Evolutionary conservation across 2,113 vertebrate species (phyloP).

Genomic region (Forbesichthys agassizii): DNA sequence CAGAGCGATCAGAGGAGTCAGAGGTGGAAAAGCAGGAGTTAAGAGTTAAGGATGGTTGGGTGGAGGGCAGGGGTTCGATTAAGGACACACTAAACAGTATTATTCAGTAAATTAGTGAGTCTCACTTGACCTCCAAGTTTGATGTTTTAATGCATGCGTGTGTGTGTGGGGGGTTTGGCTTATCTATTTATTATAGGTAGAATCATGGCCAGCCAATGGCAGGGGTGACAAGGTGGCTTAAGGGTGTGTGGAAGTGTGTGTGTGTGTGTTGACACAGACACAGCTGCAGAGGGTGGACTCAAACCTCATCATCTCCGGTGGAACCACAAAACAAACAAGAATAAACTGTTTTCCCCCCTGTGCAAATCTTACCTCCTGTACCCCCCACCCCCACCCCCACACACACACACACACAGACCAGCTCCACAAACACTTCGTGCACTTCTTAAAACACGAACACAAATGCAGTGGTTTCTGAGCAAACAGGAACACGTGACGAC

Average conservation of each 20-base stretch:
- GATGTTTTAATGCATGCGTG: too few species aligned
- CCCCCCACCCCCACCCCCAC: background rate
- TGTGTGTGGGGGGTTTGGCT: too few species aligned
- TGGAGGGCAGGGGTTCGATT: background rate
- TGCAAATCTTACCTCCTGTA: background rate
- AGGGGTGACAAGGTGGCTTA: too few species aligned
- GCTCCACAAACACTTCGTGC: too few species aligned
- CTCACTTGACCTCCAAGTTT: too few species aligned
- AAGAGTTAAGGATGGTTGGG: slow-evolving; percentile 5
- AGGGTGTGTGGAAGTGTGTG: too few species aligned
- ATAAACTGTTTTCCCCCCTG: slow-evolving; percentile 28
- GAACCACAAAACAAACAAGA: slow-evolving; percentile 63
- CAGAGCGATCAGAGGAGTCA: slow-evolving; percentile 23
- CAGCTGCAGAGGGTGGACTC: slow-evolving; percentile 69
- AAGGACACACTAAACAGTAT: slow-evolving; percentile 16
- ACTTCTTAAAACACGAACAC: too few species aligned
- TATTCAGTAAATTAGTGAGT: background rate
- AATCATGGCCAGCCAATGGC: too few species aligned
- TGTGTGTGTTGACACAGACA: slow-evolving; percentile 51
- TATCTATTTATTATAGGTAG: too few species aligned
- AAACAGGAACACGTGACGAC: too few species aligned
- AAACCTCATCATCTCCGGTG: slow-evolving; percentile 67
- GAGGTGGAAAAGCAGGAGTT: background rate
- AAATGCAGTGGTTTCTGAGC: too few species aligned
- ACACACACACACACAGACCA: background rate